Base-by-base conservation (phyloP, 2,113 vertebrate species). In the Triplophysa siluroides region DNA sequence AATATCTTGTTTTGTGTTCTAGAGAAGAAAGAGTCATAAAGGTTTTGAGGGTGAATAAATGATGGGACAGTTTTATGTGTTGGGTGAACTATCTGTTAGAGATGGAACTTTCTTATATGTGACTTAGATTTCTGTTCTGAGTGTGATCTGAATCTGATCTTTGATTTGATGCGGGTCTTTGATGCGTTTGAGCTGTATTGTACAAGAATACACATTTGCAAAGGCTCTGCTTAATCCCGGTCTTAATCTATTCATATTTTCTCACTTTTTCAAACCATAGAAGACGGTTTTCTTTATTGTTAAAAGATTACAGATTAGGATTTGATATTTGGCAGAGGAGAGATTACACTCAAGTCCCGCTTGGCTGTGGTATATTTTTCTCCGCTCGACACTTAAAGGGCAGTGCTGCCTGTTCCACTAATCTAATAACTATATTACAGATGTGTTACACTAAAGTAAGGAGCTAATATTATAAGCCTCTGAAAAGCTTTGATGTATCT, bases 261-360 rank as follows among this genome's bases (percentile, higher is more conserved):
- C 24, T 7, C 10, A 3, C 4, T 75, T 75, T 62, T 43, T 33
- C 10, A 7, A 43, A 43, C 23, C 50, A 16, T 67, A 5, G 29
- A 80, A 75, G 82, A 74, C 43, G 8, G 0, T n/a, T 79, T 84
- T 54, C 47, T 50, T 41, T 84, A 67, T 79, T 81, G 54, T 77
- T 83, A 61, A 84, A 86, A 87, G 79, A 78, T 81, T 80, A 19
- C 64, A 65, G 75, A 16, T 45, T 47, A 69, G 45, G 54, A 50
- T 81, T 63, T 64, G 26, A 38, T 79, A n/a, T 77, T 78, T 58
- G 11, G 26, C 16, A 11, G 61, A 24, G 38, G 81, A 85, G 50
- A 71, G 26, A 43, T 83, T 83, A 81, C 83, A 79, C 72, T 85
- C 50, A 74, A 82, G 72, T 67, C 83, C 52, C 70, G 85, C 80